phyloP scores from a whole-genome alignment of 1,140 invertebrate genomes.

The Ladona fulva region DNA sequence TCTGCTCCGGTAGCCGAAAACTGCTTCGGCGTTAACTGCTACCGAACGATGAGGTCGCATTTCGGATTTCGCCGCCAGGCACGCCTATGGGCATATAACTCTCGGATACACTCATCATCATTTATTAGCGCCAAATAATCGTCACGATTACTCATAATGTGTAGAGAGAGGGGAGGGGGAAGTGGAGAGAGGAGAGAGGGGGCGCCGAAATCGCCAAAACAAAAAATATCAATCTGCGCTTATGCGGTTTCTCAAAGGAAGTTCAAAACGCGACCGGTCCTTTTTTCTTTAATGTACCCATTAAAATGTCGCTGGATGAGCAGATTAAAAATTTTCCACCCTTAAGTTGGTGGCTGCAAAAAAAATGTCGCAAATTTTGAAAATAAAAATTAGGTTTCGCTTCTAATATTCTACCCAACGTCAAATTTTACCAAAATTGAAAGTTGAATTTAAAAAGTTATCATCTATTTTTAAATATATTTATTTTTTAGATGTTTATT shows the following conservation, averaged over 20 bases:
- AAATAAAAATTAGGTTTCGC: too few species aligned
- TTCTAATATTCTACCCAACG: too few species aligned
- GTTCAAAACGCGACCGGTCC: not conserved
- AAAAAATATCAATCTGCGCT: slow-evolving; percentile 7
- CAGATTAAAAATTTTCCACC: too few species aligned
- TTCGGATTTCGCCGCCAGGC: not conserved
- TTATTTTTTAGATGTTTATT: too few species aligned
- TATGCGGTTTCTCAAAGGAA: not conserved
- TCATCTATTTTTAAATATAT: too few species aligned
- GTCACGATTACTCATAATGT: not conserved
- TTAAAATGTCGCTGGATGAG: too few species aligned
- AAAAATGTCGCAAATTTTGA: too few species aligned
- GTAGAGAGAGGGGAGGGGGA: not conserved
- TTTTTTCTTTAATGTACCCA: not conserved
- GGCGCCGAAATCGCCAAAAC: not conserved
- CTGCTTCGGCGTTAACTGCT: not conserved
- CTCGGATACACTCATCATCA: slow-evolving; percentile 6
- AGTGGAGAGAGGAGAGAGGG: not conserved
- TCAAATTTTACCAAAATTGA: too few species aligned
- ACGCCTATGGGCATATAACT: not conserved
- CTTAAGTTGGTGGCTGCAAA: too few species aligned
- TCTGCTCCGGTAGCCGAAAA: not conserved
- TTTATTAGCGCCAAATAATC: slow-evolving; percentile 7
- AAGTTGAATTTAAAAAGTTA: too few species aligned
- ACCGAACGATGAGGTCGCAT: slow-evolving; percentile 1